Percentiles rank a stretch among this genome's conserved stretches.
Evolutionary conservation across 2,888 invertebrate species (phyloP).

Genomic region (Hedychridium roseum): DNA sequence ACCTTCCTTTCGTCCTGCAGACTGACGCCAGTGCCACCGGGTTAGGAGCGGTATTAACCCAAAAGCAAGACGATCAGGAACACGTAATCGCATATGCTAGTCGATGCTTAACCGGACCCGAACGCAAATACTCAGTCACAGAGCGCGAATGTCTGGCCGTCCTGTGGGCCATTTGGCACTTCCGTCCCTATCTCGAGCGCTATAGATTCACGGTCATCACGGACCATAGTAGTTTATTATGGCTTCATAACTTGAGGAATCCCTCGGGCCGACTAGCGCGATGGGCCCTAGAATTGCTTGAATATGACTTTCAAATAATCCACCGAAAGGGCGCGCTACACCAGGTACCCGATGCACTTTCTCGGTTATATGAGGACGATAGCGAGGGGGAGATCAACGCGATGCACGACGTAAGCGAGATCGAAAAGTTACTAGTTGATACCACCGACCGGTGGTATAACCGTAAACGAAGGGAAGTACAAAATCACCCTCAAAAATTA

Average conservation of each 20-base stretch:
- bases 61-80: constrained; percentile 21
- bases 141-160: constrained; percentile 29
- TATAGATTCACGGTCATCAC: constrained; percentile 31
- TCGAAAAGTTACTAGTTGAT: constrained; percentile 4
- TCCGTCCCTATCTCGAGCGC: constrained; percentile 16
- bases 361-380: constrained; percentile 7
- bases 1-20: constrained; percentile 17
- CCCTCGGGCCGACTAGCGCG: constrained; percentile 30
- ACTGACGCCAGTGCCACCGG: constrained; percentile 26
- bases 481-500: background rate
- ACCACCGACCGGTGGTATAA: constrained; percentile 3
- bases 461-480: background rate
- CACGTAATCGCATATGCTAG: constrained; percentile 27
- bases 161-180: constrained; percentile 19
- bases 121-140: constrained; percentile 23
- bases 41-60: constrained; percentile 31
- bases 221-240: constrained; percentile 26
- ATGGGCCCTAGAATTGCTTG: constrained; percentile 33
- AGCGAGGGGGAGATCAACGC: background rate
- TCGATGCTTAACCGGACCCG: constrained; percentile 10
- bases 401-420: no score
- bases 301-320: constrained; percentile 14
- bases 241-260: constrained; percentile 15
- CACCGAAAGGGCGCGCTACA: constrained; percentile 16
- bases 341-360: constrained; percentile 26